Base-by-base conservation (phyloP, 2,888 invertebrate genomes). In the Lordiphosa andalusiaca region DNA sequence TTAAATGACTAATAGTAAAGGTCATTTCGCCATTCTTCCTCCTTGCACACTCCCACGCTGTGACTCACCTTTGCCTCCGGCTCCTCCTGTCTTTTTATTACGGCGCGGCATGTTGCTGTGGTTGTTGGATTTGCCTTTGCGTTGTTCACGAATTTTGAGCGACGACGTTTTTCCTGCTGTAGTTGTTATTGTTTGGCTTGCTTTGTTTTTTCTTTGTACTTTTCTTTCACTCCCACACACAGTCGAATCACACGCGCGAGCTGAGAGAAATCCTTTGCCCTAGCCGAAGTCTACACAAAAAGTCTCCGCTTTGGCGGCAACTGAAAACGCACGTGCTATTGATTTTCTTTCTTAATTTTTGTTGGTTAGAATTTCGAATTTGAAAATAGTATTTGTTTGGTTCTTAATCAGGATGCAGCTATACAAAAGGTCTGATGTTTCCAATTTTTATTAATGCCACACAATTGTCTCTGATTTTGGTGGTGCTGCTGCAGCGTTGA, bases 391-490 rank as follows among this genome's bases (percentile, higher is more conserved):
- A 41, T 37, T 35, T 36, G 42, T 59, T 42, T 57, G 23, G 4
- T 42, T 56, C 58, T 81, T 85, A 86, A 89, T 89, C 89, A 89
- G 84, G 89, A 88, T 63, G 88, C 86, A 71, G 86, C 82, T 88
- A 89, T 89, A 66, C 81, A 86, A 86, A 86, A 88, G 81, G 86
- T 86, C 87, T 88, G 86, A 71, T 87, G 86, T 77, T 86, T 86
- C 87, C 86, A 88, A 84, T 85, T 86, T 84, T 82, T 85, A 66
- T 64, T 76, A 72, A 84, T 77, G 71, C 66, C 77, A 68, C 70
- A 69, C 66, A 70, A 82, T 69, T 83, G 80, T 76, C 72, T 72
- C 67, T 75, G 63, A 30, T 67, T 62, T 51, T 76, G 71, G 41
- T 61, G 38, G 44, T 54, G 69, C 63, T 76, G 73, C 57, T 46